Evolutionary conservation across 2,888 invertebrate species (phyloP), one percentile per base, ranked within the genome.

Genomic region (Trissolcus japonicus): DNA sequence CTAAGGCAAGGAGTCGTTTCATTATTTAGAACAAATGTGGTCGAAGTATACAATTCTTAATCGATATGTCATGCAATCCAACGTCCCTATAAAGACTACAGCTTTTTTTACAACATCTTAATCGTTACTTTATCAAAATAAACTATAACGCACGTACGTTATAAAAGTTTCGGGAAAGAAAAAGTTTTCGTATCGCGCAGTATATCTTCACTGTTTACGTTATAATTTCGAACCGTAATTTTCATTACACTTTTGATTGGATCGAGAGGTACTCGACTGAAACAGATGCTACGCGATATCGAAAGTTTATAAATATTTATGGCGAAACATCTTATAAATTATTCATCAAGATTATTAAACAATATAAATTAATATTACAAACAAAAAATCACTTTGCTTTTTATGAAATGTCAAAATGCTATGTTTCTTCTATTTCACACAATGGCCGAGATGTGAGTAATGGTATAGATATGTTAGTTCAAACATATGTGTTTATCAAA

Each of bases 101-200:
- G 16, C 25, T 41, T 61, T 67, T n/a, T 61, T 61, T 55, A 46
- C 67, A 55, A 69, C 54, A 61, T 35, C 55, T 69, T 69, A 62
- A 69, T 69, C 60, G 69, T 21, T 69, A 56, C 56, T 69, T 69
- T 62, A 69, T 69, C 69, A 69, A 25, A 62, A 62, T 41, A 56
- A 69, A 61, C 17, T 62, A 60, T 56, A 56, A 61, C 48, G 61
- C 69, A 56, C 35, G 35, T 35, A 35, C 35, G 35, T 54, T 56
- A 17, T 67, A 67, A 29, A 67, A 67, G 50, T 62, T 69, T 61
- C 11, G 13, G 9, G 35, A 35, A 35, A 55, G 13, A 50, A 62
- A 54, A 40, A 69, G 56, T 16, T 62, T 62, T 35, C 50, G 1
- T 69, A 69, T 69, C 69, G 17, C 48, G 51, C 69, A 35, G 62